phyloP scores from a whole-genome alignment of 2,888 invertebrate species.

The Mongoloraphidia duomilia region DNA sequence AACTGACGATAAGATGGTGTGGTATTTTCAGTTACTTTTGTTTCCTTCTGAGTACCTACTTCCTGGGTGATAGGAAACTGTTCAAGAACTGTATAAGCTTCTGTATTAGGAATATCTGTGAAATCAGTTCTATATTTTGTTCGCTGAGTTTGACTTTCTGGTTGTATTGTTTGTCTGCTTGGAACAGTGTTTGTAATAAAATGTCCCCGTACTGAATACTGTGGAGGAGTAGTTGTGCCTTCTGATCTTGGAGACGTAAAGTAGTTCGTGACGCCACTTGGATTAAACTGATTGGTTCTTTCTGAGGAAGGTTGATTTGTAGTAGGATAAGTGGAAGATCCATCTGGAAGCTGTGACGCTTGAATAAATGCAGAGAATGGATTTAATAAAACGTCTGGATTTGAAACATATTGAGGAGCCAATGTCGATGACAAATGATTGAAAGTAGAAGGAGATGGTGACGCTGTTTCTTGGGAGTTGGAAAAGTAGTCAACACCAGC shows the following conservation, averaged over 20 bases:
- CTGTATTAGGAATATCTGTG: not conserved
- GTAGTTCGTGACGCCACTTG: too few species aligned
- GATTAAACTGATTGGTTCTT: too few species aligned
- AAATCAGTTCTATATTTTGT: too few species aligned
- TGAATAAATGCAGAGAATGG: not conserved
- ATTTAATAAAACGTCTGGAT: not conserved
- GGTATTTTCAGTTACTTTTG: not conserved
- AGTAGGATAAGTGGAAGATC: not conserved
- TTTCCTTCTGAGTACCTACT: constrained; percentile 8
- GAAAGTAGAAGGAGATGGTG: not conserved
- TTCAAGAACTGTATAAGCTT: not conserved
- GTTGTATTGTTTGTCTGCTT: too few species aligned
- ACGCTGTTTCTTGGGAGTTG: not conserved
- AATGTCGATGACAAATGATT: not conserved
- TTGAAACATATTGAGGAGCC: not conserved
- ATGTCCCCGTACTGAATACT: too few species aligned
- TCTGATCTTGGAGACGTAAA: too few species aligned
- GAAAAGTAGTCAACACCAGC: too few species aligned
- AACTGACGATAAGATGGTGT: too few species aligned
- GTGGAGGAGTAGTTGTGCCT: too few species aligned
- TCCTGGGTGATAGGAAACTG: constrained; percentile 5
- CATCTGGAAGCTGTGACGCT: not conserved
- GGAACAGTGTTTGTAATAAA: too few species aligned
- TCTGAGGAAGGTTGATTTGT: too few species aligned
- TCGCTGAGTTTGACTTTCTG: too few species aligned